These are phyloP conservation scores for Cotesia vestalis DNA, from an alignment of 1,140 invertebrate species.

Conservation along the genomic window DNA sequence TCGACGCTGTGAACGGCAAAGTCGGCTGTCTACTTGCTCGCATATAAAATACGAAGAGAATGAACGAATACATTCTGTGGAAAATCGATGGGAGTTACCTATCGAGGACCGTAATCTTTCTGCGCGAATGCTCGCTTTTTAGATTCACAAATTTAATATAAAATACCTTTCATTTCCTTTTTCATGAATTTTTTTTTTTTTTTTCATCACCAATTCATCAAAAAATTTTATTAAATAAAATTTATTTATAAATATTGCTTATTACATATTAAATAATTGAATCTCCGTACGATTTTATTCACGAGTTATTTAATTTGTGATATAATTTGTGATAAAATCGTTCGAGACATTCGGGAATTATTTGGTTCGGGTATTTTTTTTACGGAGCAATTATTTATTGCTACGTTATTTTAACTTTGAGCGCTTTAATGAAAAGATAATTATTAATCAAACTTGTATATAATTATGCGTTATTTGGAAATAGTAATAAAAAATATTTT, in stretches of 20 bases:
- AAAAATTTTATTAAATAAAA: background rate
- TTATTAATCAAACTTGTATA: too few species aligned
- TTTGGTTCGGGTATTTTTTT: conserved; percentile 34
- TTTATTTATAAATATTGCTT: conserved; percentile 18
- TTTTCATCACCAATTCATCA: background rate
- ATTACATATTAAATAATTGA: conserved; percentile 24
- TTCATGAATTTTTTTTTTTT: conserved; percentile 2
- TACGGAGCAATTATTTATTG: background rate
- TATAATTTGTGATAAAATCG: conserved; percentile 31
- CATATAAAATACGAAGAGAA: conserved; percentile 42
- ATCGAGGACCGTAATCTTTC: conserved; percentile 56
- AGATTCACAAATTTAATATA: conserved; percentile 20
- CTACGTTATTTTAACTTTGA: background rate
- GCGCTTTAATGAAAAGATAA: background rate
- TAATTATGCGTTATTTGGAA: too few species aligned
- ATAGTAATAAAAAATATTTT: too few species aligned
- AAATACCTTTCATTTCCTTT: background rate
- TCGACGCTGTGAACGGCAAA: conserved; percentile 74
- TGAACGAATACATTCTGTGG: conserved; percentile 48
- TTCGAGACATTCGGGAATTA: conserved; percentile 37
- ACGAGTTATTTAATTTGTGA: conserved; percentile 4
- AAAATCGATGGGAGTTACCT: conserved; percentile 55
- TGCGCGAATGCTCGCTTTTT: conserved; percentile 44
- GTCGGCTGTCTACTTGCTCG: conserved; percentile 70
- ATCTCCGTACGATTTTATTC: conserved; percentile 44